Evolutionary conservation across 2,888 invertebrate genomes (phyloP).

Genomic region (Dorcus hopei): DNA sequence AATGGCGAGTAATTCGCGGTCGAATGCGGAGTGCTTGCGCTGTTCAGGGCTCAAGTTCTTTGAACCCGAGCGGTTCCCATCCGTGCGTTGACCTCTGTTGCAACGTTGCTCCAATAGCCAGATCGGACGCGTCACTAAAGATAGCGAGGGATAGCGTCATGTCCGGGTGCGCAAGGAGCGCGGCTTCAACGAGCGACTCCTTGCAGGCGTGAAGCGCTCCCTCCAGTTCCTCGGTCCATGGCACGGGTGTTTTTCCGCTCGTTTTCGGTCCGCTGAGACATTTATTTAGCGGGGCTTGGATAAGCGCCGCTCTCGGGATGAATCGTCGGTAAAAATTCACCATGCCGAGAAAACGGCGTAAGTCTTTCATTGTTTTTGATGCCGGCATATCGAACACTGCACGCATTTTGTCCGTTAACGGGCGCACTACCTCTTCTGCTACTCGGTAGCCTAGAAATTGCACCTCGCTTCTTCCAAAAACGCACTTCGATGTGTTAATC

Average conservation of each 20-base stretch:
- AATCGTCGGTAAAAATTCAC: too few relatives aligned
- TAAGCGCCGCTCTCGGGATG: too few relatives aligned
- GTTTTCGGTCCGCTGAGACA: too few relatives aligned
- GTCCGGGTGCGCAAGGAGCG: too few relatives aligned
- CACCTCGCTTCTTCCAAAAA: background rate
- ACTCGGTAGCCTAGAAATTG: background rate
- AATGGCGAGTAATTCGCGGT: constrained; percentile 17
- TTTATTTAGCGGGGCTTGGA: too few relatives aligned
- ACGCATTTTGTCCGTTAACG: background rate
- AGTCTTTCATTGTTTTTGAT: constrained; percentile 30
- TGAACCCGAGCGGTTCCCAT: background rate
- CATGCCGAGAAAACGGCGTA: constrained; percentile 34
- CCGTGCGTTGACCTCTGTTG: background rate
- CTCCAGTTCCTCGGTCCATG: too few relatives aligned
- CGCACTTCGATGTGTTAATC: background rate
- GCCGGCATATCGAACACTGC: background rate
- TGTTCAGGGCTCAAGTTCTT: constrained; percentile 28
- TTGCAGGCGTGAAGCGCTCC: too few relatives aligned
- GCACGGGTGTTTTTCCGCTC: too few relatives aligned
- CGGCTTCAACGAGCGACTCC: too few relatives aligned
- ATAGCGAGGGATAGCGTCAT: too few relatives aligned
- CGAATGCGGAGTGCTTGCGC: constrained; percentile 26
- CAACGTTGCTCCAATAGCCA: background rate
- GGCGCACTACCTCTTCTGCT: background rate
- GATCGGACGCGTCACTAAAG: too few relatives aligned